Evolutionary conservation across 2,113 vertebrate genomes (phyloP).

Genomic region (Grallaria varia): DNA sequence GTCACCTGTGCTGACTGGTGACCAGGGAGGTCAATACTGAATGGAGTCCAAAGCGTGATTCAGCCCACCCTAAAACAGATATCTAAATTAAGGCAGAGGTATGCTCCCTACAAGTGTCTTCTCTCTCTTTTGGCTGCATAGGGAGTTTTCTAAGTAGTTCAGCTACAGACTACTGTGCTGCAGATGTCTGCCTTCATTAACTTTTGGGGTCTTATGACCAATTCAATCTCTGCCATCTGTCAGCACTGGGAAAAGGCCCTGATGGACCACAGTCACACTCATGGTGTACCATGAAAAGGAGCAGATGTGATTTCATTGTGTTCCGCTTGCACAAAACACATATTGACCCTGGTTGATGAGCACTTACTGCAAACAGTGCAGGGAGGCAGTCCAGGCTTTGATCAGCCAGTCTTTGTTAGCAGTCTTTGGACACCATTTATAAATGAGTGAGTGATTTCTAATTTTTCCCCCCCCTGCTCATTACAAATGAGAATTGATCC

Average conservation of each 20-base stretch:
- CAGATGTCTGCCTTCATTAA: slow-evolving; percentile 5
- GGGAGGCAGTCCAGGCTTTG: background rate
- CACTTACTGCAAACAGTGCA: background rate
- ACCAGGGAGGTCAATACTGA: background rate
- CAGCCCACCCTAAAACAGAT: background rate
- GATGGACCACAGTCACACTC: background rate
- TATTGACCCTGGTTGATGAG: background rate
- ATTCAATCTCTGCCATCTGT: background rate
- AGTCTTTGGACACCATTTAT: background rate
- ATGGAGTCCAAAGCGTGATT: background rate
- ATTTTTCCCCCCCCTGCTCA: background rate
- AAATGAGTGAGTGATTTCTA: background rate
- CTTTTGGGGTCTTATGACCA: background rate
- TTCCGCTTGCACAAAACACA: background rate
- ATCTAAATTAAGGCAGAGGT: background rate
- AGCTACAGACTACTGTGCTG: background rate
- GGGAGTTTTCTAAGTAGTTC: background rate
- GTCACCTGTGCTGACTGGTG: background rate
- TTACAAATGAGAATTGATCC: background rate
- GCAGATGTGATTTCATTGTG: slow-evolving; percentile 3
- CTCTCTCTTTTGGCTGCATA: background rate
- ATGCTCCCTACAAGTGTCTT: background rate
- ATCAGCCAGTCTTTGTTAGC: background rate
- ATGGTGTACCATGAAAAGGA: background rate
- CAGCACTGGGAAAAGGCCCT: background rate